Evolutionary conservation across 2,888 invertebrate genomes (phyloP).

Genomic region (Eupithecia abbreviata): DNA sequence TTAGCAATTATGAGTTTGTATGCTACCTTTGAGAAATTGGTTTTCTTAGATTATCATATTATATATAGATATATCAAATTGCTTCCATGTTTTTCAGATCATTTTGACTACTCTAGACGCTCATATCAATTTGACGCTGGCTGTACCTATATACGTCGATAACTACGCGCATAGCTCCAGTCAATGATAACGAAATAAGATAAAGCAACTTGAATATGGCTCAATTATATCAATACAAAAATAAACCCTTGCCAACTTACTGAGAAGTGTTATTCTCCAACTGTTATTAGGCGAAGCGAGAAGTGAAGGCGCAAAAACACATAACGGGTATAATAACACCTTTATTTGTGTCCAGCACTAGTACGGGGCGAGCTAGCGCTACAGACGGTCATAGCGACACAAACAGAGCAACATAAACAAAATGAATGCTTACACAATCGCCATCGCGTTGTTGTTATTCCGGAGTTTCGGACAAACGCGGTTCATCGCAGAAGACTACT

Average conservation of each 20-base stretch:
- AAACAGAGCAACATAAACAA: constrained; percentile 28
- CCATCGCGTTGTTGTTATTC: constrained; percentile 47
- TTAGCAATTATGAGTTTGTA: no score
- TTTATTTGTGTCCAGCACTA: constrained; percentile 11
- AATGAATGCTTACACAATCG: constrained; percentile 44
- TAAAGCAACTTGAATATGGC: neutral
- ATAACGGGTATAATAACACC: neutral
- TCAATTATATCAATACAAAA: neutral
- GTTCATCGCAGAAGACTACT: constrained; percentile 52
- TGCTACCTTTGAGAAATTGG: no score
- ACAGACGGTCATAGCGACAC: constrained; percentile 28
- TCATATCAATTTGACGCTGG: no score
- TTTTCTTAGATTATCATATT: no score
- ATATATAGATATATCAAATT: no score
- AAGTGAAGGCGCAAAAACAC: constrained; percentile 3
- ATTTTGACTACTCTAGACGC: no score
- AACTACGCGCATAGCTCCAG: neutral
- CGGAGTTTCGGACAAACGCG: constrained; percentile 39
- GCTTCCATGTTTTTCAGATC: no score
- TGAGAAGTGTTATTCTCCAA: neutral
- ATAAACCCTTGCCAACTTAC: neutral
- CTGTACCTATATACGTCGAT: neutral
- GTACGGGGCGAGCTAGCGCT: constrained; percentile 23
- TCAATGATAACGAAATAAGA: neutral
- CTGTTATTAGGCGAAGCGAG: neutral